Base-by-base conservation (phyloP, 2,888 invertebrate species). In the Alloscopus bannaensis region DNA sequence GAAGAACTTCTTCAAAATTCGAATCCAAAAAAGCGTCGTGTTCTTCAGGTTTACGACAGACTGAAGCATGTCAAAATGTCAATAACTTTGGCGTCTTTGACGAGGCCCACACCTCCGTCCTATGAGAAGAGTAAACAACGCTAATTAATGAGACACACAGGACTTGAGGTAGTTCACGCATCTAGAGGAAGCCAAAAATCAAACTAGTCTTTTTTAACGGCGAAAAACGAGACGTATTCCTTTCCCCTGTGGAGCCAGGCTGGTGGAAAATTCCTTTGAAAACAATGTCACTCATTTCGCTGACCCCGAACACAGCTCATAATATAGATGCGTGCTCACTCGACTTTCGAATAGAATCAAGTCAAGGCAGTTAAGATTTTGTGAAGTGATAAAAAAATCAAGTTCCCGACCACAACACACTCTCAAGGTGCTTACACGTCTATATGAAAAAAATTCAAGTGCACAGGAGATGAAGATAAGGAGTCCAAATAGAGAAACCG, bases 341-440 rank as follows among this genome's bases (percentile, higher is more conserved):
- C 42, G 62, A 62, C 62, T 42, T 28, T 22, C 40, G 0, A 2
- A 6, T 20, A 36, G 26, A 40, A 40, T 36, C 4, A 22, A 62
- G 40, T 40, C 62, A 42, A 62, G 62, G 62, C 24, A 62, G 26
- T 62, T 62, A 8, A 40, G 59, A 60, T 22, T n/a, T n/a, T n/a
- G n/a, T n/a, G n/a, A n/a, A n/a, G 20, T 13, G 31, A 57, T 26
- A 13, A 57, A 62, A 62, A 18, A 52, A 52, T 59, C 59, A 62
- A n/a, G 40, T 62, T 62, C 59, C 18, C 8, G 31, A 31, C 31
- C 29, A 59, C 18, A 31, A 31, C 31, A 31, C 31, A 59, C 11
- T 6, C 13, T 18, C 31, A 29, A 31, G 31, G 11, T 8, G 22
- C 52, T 8, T 24, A 52, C 52, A 45, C 45, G 45, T n/a, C n/a